A percentile compares a stretch with the other conserved stretches of the same genome.
Conservation (phyloP, 2,113 vertebrate species). For the Redunca redunca region DNA sequence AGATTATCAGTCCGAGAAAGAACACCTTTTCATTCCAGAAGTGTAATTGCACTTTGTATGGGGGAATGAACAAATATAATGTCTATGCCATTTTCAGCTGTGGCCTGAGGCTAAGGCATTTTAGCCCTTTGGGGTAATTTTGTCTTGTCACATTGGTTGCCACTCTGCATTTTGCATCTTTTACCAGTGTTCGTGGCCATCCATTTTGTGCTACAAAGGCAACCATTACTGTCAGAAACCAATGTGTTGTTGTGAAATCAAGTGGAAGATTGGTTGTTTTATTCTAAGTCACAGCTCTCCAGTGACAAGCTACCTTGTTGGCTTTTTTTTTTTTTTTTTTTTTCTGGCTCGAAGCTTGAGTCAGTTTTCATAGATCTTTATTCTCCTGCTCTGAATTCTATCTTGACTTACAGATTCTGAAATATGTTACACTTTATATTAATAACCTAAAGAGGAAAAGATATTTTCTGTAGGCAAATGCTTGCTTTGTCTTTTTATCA, state of each 20-base stretch:
- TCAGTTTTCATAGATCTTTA: neutral
- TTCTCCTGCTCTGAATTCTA: neutral
- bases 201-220: slow-evolving; percentile 14
- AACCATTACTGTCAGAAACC: slow-evolving; percentile 5
- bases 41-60: slow-evolving; percentile 11
- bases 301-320: neutral
- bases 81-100: neutral
- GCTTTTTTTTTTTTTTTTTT: neutral
- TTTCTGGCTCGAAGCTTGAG: neutral
- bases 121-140: neutral
- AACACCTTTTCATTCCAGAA: slow-evolving; percentile 13
- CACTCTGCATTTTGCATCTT: slow-evolving; percentile 16
- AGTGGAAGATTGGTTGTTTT: neutral
- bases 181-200: neutral
- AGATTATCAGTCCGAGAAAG: slow-evolving; percentile 30
- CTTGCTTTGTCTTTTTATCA: neutral
- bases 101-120: neutral
- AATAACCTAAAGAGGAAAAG: neutral
- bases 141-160: slow-evolving; percentile 19
- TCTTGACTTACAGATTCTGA: neutral
- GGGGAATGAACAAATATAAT: slow-evolving; percentile 3
- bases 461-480: neutral
- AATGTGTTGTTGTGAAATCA: slow-evolving; percentile 13
- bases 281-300: neutral
- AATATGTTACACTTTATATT: neutral